A percentile compares a stretch with the other conserved stretches of the same genome.
Conservation (phyloP, 2,113 vertebrate species). For the Cygnus buccinator region DNA sequence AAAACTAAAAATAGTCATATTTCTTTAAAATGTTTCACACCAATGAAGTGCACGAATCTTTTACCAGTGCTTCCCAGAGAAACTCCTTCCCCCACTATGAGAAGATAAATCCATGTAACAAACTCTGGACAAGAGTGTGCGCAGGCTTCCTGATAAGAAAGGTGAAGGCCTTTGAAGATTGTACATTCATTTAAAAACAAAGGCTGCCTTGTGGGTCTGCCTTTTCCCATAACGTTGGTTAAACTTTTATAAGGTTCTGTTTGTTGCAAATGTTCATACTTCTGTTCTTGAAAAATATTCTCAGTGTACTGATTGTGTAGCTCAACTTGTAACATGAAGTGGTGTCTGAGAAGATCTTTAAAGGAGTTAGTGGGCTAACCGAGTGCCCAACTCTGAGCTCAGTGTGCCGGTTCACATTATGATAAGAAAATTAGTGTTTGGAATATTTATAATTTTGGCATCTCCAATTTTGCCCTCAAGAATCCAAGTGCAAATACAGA, state of each 20-base stretch:
- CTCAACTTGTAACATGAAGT: neutral
- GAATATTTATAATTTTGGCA: neutral
- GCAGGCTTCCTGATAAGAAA: neutral
- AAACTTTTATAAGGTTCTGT: neutral
- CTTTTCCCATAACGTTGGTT: neutral
- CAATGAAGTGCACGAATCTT: neutral
- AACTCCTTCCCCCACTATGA: neutral
- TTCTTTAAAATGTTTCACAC: constrained; percentile 1
- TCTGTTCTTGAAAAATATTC: neutral
- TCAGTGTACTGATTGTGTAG: neutral
- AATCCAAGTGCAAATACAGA: neutral
- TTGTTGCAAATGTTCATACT: neutral
- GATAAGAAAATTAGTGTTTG: neutral
- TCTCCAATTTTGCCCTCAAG: neutral
- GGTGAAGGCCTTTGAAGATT: neutral
- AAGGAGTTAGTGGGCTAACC: neutral
- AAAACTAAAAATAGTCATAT: constrained; percentile 12
- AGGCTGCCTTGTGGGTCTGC: neutral
- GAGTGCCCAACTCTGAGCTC: neutral
- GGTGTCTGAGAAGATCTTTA: neutral
- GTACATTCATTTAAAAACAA: neutral
- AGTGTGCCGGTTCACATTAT: neutral
- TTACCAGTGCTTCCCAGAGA: constrained; percentile 1
- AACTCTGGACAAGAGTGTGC: neutral
- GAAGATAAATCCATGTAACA: neutral